phyloP scores from a whole-genome alignment of 2,113 vertebrate species.

The Nibea albiflora region DNA sequence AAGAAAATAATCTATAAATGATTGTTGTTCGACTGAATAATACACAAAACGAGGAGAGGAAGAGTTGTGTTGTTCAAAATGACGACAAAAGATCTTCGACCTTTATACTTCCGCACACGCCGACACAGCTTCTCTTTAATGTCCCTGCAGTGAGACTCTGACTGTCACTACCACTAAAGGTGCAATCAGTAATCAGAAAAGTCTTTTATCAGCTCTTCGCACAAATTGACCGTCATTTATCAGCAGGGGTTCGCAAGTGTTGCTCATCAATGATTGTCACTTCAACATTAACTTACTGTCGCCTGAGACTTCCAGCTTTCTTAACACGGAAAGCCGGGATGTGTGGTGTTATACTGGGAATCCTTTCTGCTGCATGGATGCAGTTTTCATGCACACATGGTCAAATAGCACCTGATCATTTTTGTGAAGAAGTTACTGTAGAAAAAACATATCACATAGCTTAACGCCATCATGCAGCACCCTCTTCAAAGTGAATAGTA shows the following conservation, averaged over 20 bases:
- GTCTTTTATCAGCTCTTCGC: slow-evolving; percentile 19
- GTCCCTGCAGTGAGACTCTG: neutral
- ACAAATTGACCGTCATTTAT: slow-evolving; percentile 52
- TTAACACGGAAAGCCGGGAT: neutral
- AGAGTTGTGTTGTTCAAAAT: neutral
- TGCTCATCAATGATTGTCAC: slow-evolving; percentile 28
- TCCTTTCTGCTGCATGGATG: neutral
- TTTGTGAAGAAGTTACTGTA: neutral
- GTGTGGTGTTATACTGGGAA: neutral
- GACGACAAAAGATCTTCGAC: neutral
- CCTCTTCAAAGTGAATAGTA: neutral
- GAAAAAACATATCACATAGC: too few species aligned
- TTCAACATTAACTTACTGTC: neutral
- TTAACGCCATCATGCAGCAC: neutral
- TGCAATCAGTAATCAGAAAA: slow-evolving; percentile 49
- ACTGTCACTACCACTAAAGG: neutral
- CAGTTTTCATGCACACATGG: neutral
- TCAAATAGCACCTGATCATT: too few species aligned
- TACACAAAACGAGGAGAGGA: neutral
- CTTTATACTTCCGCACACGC: neutral
- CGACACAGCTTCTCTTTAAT: neutral
- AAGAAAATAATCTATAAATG: neutral
- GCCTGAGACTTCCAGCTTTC: neutral
- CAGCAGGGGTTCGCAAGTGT: slow-evolving; percentile 27
- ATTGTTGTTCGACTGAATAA: neutral